These are phyloP conservation scores for Eucriotettix oculatus DNA, from an alignment of 2,888 invertebrate genomes.

Conservation along the genomic window DNA sequence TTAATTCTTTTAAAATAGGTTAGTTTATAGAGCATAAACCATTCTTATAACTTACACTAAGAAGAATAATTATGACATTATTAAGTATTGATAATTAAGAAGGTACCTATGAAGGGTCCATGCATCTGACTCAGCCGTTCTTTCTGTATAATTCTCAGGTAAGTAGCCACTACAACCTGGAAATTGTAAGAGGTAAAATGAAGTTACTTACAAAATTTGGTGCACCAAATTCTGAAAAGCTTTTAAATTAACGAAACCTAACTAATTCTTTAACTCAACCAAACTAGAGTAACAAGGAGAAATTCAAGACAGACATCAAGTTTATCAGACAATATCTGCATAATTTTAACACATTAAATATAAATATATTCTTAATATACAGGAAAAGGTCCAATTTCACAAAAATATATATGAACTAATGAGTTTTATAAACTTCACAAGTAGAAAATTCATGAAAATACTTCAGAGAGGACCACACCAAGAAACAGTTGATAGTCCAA, in stretches of 20 bases:
- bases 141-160: slow-evolving; percentile 65
- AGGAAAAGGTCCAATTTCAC: too few relatives aligned
- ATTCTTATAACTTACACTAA: too few relatives aligned
- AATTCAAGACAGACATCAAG: neutral
- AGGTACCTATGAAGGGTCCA: slow-evolving; percentile 64
- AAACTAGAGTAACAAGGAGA: neutral
- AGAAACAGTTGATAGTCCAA: too few relatives aligned
- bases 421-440: too few relatives aligned
- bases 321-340: neutral
- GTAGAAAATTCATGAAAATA: too few relatives aligned
- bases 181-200: slow-evolving; percentile 3
- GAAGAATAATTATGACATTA: too few relatives aligned
- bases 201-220: neutral
- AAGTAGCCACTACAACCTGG: slow-evolving; percentile 56
- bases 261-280: neutral
- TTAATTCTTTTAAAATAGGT: too few relatives aligned
- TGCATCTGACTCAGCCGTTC: slow-evolving; percentile 76
- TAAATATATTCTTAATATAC: neutral
- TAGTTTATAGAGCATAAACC: too few relatives aligned
- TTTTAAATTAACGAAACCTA: neutral
- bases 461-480: too few relatives aligned
- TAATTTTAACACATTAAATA: neutral
- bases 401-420: too few relatives aligned
- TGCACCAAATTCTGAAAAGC: neutral
- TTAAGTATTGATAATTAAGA: too few relatives aligned